These are phyloP conservation scores for Avahi laniger DNA, from an alignment of 2,797 vertebrate species.

Conservation along the genomic window DNA sequence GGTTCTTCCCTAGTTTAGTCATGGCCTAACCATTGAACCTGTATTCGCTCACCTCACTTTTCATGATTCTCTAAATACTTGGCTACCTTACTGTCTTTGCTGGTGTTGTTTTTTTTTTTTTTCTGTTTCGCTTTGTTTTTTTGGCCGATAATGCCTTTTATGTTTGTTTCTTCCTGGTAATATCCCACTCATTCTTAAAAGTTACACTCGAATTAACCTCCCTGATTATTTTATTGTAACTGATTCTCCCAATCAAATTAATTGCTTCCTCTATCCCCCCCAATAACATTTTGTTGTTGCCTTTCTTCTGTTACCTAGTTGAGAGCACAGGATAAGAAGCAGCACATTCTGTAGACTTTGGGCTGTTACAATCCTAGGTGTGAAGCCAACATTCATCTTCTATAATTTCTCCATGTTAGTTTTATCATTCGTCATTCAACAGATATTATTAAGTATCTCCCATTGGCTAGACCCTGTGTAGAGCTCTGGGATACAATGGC, in stretches of 20 bases:
- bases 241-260: neutral
- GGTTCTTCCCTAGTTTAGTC: neutral
- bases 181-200: neutral
- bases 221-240: neutral
- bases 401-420: neutral
- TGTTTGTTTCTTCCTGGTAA: neutral
- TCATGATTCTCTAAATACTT: neutral
- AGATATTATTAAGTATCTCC: neutral
- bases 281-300: neutral
- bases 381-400: neutral
- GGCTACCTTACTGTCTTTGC: neutral
- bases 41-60: neutral
- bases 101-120: neutral
- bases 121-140: neutral
- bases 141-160: neutral
- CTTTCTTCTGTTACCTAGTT: neutral
- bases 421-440: neutral
- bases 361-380: neutral
- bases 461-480: neutral
- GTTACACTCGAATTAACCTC: neutral
- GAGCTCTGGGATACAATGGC: neutral
- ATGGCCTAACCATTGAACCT: neutral
- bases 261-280: neutral
- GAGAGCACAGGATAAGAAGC: neutral
- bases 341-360: neutral